Evolutionary conservation across 2,113 vertebrate genomes (phyloP).

Genomic region (Bolborhynchus lineola): DNA sequence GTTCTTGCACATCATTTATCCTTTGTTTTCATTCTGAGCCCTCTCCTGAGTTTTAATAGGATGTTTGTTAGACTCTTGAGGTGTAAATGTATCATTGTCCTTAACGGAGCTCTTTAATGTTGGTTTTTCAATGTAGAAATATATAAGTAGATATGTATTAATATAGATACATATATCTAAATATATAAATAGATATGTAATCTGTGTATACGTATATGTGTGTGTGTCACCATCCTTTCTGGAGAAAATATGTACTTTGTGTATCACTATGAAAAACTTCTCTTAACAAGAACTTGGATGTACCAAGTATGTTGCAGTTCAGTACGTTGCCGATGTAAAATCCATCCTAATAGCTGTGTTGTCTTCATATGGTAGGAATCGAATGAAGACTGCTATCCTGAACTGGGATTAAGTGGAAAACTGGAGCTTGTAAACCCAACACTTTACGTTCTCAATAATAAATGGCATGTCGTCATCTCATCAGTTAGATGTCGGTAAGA

Average conservation of each 20-base stretch:
- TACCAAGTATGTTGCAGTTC: conserved; percentile 1
- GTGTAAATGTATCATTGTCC: conserved; percentile 43
- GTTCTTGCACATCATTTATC: not conserved
- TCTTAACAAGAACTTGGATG: not conserved
- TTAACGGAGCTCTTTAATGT: conserved; percentile 27
- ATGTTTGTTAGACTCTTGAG: conserved; percentile 39
- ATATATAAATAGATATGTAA: not conserved
- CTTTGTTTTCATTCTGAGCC: not conserved
- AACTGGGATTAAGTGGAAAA: conserved; percentile 6
- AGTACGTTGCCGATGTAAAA: not conserved
- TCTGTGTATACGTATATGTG: accelerated
- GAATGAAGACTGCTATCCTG: not conserved
- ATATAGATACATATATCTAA: not conserved
- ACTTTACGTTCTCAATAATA: not conserved
- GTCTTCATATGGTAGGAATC: not conserved
- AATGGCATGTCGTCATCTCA: not conserved
- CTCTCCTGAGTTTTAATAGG: not conserved
- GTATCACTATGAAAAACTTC: not conserved
- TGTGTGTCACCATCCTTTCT: not conserved
- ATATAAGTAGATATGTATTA: not conserved
- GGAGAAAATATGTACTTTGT: not conserved
- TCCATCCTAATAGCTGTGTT: not conserved
- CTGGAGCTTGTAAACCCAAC: conserved; percentile 1
- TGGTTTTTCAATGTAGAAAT: not conserved
- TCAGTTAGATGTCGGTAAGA: not conserved